Evolutionary conservation across 2,113 vertebrate species (phyloP), one percentile per base, ranked within the genome.

Genomic region (Desmodus rotundus): DNA sequence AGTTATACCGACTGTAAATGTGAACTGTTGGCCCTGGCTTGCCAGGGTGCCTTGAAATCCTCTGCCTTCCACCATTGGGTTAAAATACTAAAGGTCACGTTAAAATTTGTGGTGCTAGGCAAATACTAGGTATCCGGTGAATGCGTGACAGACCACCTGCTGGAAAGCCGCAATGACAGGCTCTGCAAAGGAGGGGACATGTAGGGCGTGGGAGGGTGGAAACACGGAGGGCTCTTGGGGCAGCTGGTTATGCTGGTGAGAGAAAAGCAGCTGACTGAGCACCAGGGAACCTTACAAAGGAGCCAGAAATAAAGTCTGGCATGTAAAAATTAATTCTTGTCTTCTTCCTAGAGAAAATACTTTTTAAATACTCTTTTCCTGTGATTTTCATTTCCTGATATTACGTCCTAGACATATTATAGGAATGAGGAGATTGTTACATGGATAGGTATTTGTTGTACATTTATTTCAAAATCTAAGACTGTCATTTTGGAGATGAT

Each of bases 401-500:
- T 43, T 24, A 72, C 9, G 1, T 4, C 26, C 26, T 78, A 67
- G 33, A 38, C 58, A n/a, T 78, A 67, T 24, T 86, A 20, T 17
- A 38, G 4, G 89, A 83, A 54, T 73, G 24, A 78, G 45, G 54
- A 52, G 16, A 4, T 50, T 70, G 41, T 56, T 78, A 3, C 7
- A 54, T 4, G 5, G 12, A 47, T 52, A 1, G 82, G 0, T 54
- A 68, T 67, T 89, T 77, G 26, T 61, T 76, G 19, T 10, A 89
- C 17, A 31, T 85, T 77, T 45, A 73, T 80, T 72, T 65, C 26
- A 83, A 73, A 90, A 56, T 50, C 17, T 91, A 58, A 84, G 58
- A 38, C 41, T 68, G 24, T 91, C 15, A 50, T 86, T 84, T 70
- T 38, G 89, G 12, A 73, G 20, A 50, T 86, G 83, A 8, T 77